Base-by-base conservation (phyloP, 2,797 vertebrate species). In the Lates japonicus region DNA sequence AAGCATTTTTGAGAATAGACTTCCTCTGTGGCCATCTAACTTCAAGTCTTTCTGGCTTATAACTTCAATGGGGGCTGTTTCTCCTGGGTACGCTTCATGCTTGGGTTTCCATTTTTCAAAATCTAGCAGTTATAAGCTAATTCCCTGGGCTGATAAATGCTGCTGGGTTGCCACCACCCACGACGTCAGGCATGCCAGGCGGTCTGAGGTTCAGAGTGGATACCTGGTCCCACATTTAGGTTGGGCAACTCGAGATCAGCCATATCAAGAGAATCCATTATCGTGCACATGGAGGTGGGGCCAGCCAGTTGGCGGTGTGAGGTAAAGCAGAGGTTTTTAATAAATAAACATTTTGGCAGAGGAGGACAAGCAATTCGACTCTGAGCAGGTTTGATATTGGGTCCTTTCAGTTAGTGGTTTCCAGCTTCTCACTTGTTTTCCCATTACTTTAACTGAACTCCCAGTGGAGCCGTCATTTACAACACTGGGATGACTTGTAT, bases 201-300 rank as follows among this genome's bases (percentile, higher is more conserved):
- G 67, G 76, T 11, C 60, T 33, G 74, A 63, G 82, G 52, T 77
- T 81, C 41, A 76, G 74, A 79, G 84, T 48, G 14, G 75, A 83
- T 86, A 85, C 84, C 80, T 81, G 84, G 76, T 83, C 80, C n/a
- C n/a, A 39, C 79, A 74, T 83, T 83, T 74, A 51, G 59, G 89
- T 70, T 42, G 80, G 75, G 62, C 82, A 88, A 83, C 82, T 66
- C 16, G 0, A 88, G 81, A 86, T 91, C 83, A 85, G 55, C 52
- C 69, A 70, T 79, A 91, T 91, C 90, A 94, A 90, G 83, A 81
- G 85, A 91, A 93, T 90, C 61, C 55, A 70, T 89, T 82, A 90
- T 78, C 62, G 83, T 72, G 37, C 4, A 88, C 74, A 81, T 68
- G 73, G 84, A 62, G 70, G 67, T 41, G 62, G 49, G 72, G 69